Base-by-base conservation (phyloP, 2,888 invertebrate genomes). In the Cephus pygmeus region DNA sequence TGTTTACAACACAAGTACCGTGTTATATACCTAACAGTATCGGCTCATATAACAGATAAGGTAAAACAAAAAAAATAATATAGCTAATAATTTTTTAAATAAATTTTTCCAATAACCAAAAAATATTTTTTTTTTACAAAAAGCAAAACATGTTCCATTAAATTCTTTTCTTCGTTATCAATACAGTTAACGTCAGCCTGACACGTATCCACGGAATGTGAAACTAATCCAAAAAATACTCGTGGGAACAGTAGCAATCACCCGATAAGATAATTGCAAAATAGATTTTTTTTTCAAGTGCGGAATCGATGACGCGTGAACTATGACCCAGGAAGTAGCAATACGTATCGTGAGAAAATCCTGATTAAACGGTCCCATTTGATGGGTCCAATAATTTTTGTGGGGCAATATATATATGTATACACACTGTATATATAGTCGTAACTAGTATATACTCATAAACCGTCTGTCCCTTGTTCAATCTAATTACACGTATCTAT, bases 181-280 rank as follows among this genome's bases (percentile, higher is more conserved):
- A 2, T 56, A 9, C 56, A 56, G 9, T 56, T 56, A 56, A 9
- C 15, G 23, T 56, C 56, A 56, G 2, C 9, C 56, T 56, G 56
- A 56, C 56, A 23, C 23, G 9, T 56, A 56, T 56, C 2, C 56
- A 56, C 56, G 9, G 23, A 56, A 56, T 56, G 23, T 56, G 9
- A 56, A 56, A 23, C 23, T 56, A 23, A 9, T 23, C 56, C 23
- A 23, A 56, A 9, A 23, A 23, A 56, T 56, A 23, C 23, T 56
- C 56, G 23, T 56, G 56, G 56, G 56, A 56, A 56, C 56, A 23
- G 56, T 56, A 23, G 23, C 56, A 56, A 56, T 56, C 56, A 56
- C 23, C 12, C 71, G 71, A 71, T 71, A 71, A 71, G 71, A 71
- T 71, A 31, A 71, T 71, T 71, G 71, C 31, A 33, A 71, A 71